Conservation (phyloP, 2,888 invertebrate genomes). For the Pharmacophagus antenor region DNA sequence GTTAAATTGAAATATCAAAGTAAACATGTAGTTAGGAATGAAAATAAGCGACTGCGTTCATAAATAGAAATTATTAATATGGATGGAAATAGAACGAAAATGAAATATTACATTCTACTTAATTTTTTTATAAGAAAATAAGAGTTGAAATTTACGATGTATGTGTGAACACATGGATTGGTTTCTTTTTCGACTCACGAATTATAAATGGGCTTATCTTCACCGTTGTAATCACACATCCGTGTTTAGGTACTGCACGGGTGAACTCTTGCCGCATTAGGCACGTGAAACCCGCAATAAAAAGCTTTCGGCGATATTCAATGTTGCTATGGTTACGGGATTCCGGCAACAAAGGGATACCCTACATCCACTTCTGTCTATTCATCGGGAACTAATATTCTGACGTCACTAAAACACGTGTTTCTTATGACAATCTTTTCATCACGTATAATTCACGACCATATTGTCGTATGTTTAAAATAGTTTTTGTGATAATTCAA, state of each 20-base stretch:
- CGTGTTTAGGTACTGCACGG: conserved; percentile 22
- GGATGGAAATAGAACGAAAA: background rate
- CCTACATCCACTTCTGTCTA: conserved; percentile 8
- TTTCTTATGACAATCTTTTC: background rate
- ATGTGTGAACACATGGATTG: conserved; percentile 14
- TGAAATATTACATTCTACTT: conserved; percentile 6
- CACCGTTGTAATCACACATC: conserved; percentile 29
- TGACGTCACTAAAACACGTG: conserved; percentile 12
- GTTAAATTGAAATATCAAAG: background rate
- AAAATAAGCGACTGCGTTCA: background rate
- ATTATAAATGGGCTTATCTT: conserved; percentile 29
- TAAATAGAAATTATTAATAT: background rate
- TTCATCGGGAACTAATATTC: conserved; percentile 26
- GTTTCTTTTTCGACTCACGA: conserved; percentile 34
- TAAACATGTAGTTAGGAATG: background rate
- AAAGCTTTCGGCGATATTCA: conserved; percentile 59
- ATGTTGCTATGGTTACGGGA: conserved; percentile 67
- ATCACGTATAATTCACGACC: background rate
- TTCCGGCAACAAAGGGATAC: conserved; percentile 57
- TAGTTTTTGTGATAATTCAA: no score
- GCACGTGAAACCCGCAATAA: conserved; percentile 34
- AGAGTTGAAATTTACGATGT: no score
- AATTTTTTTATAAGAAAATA: conserved; percentile 10
- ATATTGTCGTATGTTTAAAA: background rate
- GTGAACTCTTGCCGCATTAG: conserved; percentile 14